These are phyloP conservation scores for Myotis davidii DNA, from an alignment of 2,113 vertebrate species.

Conservation along the genomic window DNA sequence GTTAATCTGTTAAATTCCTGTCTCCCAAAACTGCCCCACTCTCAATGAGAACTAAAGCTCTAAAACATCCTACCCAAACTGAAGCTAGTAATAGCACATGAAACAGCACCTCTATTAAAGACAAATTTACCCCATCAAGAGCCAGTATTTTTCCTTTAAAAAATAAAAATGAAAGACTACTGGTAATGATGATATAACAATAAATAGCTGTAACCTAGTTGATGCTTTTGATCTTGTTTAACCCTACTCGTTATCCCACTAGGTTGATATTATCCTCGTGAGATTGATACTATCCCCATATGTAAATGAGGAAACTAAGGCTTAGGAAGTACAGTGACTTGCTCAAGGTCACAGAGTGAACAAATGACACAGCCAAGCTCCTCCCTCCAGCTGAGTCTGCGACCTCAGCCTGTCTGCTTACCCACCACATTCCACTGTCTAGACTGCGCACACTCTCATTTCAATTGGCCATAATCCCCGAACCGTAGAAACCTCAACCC, in stretches of 20 bases:
- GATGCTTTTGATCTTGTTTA: neutral
- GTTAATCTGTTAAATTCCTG: neutral
- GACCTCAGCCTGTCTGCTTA: neutral
- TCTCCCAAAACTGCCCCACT: neutral
- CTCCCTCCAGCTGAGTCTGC: neutral
- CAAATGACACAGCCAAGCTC: neutral
- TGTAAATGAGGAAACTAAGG: neutral
- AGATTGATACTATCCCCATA: neutral
- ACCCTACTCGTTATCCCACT: neutral
- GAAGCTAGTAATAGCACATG: neutral
- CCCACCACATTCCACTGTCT: neutral
- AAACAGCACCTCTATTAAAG: neutral
- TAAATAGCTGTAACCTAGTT: neutral
- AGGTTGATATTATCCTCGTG: neutral
- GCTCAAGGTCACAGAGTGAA: neutral
- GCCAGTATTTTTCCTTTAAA: neutral
- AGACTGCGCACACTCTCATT: neutral
- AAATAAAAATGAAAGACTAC: neutral
- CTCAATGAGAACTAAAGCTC: neutral
- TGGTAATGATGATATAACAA: neutral
- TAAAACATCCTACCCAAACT: neutral
- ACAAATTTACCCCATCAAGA: neutral
- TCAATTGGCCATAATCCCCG: conserved; percentile 24
- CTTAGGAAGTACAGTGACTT: neutral
- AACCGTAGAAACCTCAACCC: conserved; percentile 22